Evolutionary conservation across 1,140 invertebrate species (phyloP), one percentile per base, ranked within the genome.

Genomic region (Drosophila tsacasi): DNA sequence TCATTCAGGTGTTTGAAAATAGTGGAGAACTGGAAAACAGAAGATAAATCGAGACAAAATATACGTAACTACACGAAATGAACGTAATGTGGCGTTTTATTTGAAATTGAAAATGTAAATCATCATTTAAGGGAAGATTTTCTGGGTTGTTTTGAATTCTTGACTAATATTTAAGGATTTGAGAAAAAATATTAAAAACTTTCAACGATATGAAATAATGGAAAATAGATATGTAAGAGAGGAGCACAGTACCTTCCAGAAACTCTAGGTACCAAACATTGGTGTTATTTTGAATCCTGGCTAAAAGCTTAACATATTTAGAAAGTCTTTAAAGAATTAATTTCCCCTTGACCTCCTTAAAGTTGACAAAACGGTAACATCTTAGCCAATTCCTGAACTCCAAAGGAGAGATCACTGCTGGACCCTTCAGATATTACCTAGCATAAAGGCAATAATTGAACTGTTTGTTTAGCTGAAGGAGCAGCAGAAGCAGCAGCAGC

Each of bases 1-100:
- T 30, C 1, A 21, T n/a, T 23, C 12, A 32, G 23, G 35, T 54
- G 32, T 17, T n/a, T 25, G 7, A 55, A 37, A 17, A 6, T 1
- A 21, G 30, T 7, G 4, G 0, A 13, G 30, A 23, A 21, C 25
- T 35, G 19, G 15, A 55, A 37, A 23, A 1, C 8, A 1, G 12
- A n/a, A 27, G 30, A 68, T n/a, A 57, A 57, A n/a, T 30, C 37
- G 39, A 69, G 52, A n/a, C 30, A 76, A 71, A 71, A 78, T 60
- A 78, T 61, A 67, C 40, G 55, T 69, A 77, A 17, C 32, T 25
- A n/a, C 50, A 42, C 46, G 21, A 72, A 59, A 55, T 19, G 19
- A 59, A 39, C 13, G 19, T 35, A 25, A 13, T 9, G 7, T 15
- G 23, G 62, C 0, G 9, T 19, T 39, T 27, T 35, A 27, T 25